Conservation (phyloP, 2,888 invertebrate species). For the Acrocera orbiculus region DNA sequence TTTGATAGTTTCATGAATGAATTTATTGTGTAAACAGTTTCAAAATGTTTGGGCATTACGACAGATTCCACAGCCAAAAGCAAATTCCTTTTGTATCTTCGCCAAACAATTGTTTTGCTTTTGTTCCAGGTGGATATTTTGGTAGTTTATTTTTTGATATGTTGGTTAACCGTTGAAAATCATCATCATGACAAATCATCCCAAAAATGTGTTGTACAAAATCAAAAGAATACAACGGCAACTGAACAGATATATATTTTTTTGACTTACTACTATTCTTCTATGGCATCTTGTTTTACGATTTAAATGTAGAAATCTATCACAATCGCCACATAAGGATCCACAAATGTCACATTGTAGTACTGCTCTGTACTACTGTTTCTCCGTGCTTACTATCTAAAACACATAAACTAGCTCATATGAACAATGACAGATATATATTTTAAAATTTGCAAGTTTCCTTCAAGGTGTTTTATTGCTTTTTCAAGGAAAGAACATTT, state of each 20-base stretch:
- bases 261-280: no score
- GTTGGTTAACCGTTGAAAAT: constrained; percentile 90
- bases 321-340: constrained; percentile 89
- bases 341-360: constrained; percentile 86
- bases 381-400: constrained; percentile 84
- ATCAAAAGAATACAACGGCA: constrained; percentile 98
- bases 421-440: no score
- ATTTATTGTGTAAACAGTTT: no score
- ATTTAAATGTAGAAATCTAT: constrained; percentile 85
- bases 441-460: no score
- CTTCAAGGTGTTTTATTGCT: no score
- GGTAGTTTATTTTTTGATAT: constrained; percentile 76
- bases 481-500: no score
- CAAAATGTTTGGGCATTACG: constrained; percentile 87
- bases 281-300: constrained; percentile 70
- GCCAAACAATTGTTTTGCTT: constrained; percentile 80
- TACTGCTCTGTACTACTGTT: constrained; percentile 60
- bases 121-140: constrained; percentile 87
- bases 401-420: constrained; percentile 82
- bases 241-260: constrained; percentile 99
- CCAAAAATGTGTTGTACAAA: constrained; percentile 98
- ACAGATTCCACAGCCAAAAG: constrained; percentile 94
- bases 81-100: constrained; percentile 98
- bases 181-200: constrained; percentile 96
- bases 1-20: no score